These are phyloP conservation scores for Syrrhaptes paradoxus DNA, from an alignment of 2,113 vertebrate genomes.

Conservation along the genomic window DNA sequence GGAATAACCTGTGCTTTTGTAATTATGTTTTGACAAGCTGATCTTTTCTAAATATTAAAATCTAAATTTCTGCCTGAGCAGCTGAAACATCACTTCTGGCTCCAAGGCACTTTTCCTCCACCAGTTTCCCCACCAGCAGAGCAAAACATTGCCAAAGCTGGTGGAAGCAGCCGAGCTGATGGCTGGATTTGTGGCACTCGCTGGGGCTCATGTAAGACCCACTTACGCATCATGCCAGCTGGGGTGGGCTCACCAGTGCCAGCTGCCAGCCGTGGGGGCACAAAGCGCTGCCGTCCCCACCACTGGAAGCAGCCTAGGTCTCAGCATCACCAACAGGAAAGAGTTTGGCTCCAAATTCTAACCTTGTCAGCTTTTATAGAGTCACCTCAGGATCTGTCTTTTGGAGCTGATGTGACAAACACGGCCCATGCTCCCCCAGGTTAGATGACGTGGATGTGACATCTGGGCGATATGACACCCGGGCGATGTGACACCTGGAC, in stretches of 20 bases:
- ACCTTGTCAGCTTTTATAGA: fast-evolving
- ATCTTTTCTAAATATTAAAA: neutral
- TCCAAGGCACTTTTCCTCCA: neutral
- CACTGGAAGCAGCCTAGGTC: neutral
- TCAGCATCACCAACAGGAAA: fast-evolving
- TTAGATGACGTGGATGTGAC: neutral
- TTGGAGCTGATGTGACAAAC: neutral
- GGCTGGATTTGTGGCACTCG: fast-evolving
- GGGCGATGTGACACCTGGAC: neutral
- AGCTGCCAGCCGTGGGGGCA: neutral
- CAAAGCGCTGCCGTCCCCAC: fast-evolving
- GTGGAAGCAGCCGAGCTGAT: neutral
- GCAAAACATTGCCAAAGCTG: neutral
- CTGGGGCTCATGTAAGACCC: too few relatives aligned
- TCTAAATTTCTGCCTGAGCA: neutral
- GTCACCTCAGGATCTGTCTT: neutral
- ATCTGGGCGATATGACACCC: fast-evolving
- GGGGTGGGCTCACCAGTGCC: neutral
- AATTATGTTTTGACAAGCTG: neutral
- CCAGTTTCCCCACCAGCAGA: neutral
- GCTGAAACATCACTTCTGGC: neutral
- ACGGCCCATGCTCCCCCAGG: neutral
- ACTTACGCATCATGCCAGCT: fast-evolving
- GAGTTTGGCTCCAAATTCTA: neutral
- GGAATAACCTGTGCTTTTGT: neutral